A percentile compares a stretch with the other conserved stretches of the same genome.
Conservation (phyloP, 2,797 vertebrate species). For the Macrochelys suwanniensis region DNA sequence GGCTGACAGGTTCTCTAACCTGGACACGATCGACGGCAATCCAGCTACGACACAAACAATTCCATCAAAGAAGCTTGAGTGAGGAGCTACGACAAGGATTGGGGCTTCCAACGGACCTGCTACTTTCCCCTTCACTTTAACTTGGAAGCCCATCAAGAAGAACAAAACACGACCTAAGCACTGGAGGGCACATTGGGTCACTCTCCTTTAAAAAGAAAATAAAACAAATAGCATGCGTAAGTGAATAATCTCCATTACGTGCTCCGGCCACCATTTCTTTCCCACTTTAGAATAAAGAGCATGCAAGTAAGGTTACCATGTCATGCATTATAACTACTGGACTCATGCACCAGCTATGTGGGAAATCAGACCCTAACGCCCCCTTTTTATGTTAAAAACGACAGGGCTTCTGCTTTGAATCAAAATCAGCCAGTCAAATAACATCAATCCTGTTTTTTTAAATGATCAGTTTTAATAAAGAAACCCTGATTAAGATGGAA, state of each 20-base stretch:
- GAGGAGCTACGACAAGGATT: conserved; percentile 92
- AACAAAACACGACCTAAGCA: conserved; percentile 86
- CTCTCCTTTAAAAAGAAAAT: conserved; percentile 72
- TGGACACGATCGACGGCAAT: conserved; percentile 93
- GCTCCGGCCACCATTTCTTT: not conserved
- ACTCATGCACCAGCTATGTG: not conserved
- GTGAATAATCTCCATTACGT: not conserved
- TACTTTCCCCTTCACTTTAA: conserved; percentile 89
- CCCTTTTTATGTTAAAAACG: not conserved
- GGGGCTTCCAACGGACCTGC: conserved; percentile 87
- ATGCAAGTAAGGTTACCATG: not conserved
- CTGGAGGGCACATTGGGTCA: conserved; percentile 78
- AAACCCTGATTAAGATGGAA: not conserved
- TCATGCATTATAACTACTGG: not conserved
- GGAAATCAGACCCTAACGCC: not conserved
- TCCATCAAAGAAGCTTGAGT: conserved; percentile 95
- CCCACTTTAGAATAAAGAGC: not conserved
- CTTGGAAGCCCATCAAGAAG: conserved; percentile 92
- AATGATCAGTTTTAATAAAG: not conserved
- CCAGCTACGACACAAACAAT: conserved; percentile 90
- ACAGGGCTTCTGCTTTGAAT: not conserved
- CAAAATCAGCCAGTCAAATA: not conserved
- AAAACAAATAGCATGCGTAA: not conserved
- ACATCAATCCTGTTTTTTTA: not conserved
- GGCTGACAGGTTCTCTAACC: conserved; percentile 88